Evolutionary conservation across 2,797 vertebrate species (phyloP).

Genomic region (Myotis findleyi): DNA sequence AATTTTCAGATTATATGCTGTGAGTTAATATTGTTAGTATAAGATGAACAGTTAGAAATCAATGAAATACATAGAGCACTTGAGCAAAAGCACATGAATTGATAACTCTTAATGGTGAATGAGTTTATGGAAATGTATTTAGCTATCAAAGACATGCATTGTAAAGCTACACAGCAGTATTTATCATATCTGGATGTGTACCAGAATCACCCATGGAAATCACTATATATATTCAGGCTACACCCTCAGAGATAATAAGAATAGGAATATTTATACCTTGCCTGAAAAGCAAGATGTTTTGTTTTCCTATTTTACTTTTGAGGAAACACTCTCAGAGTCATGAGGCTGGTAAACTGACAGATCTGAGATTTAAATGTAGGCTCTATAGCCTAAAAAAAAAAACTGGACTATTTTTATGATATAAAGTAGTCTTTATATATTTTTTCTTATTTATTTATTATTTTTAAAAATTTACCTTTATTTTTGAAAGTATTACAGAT

Average conservation of each 20-base stretch:
- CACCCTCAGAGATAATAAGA: not conserved
- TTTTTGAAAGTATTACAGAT: too few relatives aligned
- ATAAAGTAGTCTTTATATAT: not conserved
- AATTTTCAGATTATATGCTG: not conserved
- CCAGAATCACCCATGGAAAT: not conserved
- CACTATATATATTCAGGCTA: not conserved
- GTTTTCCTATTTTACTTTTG: not conserved
- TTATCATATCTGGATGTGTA: not conserved
- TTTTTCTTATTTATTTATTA: not conserved
- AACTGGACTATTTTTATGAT: not conserved
- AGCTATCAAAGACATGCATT: not conserved
- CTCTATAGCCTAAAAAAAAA: not conserved
- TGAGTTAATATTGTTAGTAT: not conserved
- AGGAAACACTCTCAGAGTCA: not conserved
- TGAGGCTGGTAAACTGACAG: not conserved
- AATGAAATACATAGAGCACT: not conserved
- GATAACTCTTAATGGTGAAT: not conserved
- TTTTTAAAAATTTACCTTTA: too few relatives aligned
- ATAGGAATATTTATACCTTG: not conserved
- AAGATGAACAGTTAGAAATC: not conserved
- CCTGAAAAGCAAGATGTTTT: not conserved
- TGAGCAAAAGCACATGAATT: not conserved
- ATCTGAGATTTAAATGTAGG: not conserved
- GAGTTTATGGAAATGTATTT: not conserved
- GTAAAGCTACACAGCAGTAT: rapidly evolving